A percentile compares a stretch with the other conserved stretches of the same genome.
Evolutionary conservation across 2,113 vertebrate species (phyloP).

Genomic region (Corythoichthys haematopterus): DNA sequence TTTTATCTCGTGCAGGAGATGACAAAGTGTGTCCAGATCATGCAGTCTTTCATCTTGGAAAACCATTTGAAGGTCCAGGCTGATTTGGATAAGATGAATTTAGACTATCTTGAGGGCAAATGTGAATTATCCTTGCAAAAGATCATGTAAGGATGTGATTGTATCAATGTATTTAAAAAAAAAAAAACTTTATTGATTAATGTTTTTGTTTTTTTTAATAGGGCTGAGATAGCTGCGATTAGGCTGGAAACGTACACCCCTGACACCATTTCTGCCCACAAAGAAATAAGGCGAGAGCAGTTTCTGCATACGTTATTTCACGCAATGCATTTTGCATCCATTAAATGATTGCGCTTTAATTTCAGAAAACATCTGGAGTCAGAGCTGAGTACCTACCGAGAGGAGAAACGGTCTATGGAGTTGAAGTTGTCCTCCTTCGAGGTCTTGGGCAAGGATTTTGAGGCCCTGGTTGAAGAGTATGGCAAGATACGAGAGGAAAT

Average conservation of each 20-base stretch:
- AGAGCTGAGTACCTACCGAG: conserved; percentile 49
- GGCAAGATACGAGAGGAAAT: conserved; percentile 62
- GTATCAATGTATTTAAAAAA: too few relatives aligned
- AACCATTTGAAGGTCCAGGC: conserved; percentile 76
- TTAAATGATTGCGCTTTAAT: background rate
- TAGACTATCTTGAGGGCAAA: conserved; percentile 82
- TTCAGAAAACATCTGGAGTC: conserved; percentile 60
- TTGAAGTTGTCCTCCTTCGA: conserved; percentile 68
- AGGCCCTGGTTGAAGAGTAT: conserved; percentile 70
- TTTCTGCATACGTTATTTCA: background rate
- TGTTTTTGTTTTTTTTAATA: conserved; percentile 34
- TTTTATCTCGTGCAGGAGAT: conserved; percentile 66
- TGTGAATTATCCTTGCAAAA: conserved; percentile 80
- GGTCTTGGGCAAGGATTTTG: conserved; percentile 72
- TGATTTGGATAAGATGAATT: conserved; percentile 74
- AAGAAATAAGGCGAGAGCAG: conserved; percentile 74
- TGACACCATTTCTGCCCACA: conserved; percentile 77
- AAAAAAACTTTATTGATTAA: too few relatives aligned
- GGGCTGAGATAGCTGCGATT: conserved; percentile 78
- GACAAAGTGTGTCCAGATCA: conserved; percentile 72
- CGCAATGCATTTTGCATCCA: background rate
- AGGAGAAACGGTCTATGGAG: conserved; percentile 62
- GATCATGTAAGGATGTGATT: conserved; percentile 69
- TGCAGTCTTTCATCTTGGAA: conserved; percentile 76
- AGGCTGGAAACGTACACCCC: conserved; percentile 77